phyloP scores from a whole-genome alignment of 2,888 invertebrate genomes.

The Hydriomena furcata region DNA sequence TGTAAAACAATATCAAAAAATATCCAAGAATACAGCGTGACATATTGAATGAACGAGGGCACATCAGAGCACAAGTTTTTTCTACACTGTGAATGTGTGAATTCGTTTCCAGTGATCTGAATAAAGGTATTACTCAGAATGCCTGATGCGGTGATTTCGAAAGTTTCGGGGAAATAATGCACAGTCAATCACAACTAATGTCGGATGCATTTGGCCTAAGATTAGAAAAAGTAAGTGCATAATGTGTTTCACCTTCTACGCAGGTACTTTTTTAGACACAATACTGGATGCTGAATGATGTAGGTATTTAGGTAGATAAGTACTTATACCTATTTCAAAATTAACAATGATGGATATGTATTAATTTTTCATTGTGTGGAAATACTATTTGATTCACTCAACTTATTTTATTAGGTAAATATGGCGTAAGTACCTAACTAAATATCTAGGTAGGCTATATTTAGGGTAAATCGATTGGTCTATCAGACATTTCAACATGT shows the following conservation, averaged over 20 bases:
- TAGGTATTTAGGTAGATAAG: too few species aligned
- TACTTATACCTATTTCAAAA: too few species aligned
- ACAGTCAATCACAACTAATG: conserved; percentile 11
- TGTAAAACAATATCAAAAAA: conserved; percentile 26
- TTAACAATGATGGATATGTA: background rate
- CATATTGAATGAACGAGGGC: conserved; percentile 32
- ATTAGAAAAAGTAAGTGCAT: background rate
- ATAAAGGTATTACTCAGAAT: conserved; percentile 29
- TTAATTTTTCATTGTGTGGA: conserved; percentile 6
- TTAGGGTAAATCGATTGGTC: background rate
- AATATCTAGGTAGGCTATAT: background rate
- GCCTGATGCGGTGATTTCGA: conserved; percentile 30
- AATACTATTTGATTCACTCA: conserved; percentile 9
- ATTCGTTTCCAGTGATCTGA: conserved; percentile 21
- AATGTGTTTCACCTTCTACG: too few species aligned
- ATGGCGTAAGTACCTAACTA: too few species aligned
- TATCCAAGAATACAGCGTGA: conserved; percentile 20
- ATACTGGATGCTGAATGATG: too few species aligned
- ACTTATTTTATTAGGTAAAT: too few species aligned
- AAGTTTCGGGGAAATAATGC: conserved; percentile 32
- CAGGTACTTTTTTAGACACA: too few species aligned
- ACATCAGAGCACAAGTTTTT: conserved; percentile 18
- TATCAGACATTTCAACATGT: conserved; percentile 29
- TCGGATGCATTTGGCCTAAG: conserved; percentile 13
- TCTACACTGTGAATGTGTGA: conserved; percentile 15